These are phyloP conservation scores for Sporophila hypoxantha DNA, from an alignment of 2,113 vertebrate species.

Conservation along the genomic window DNA sequence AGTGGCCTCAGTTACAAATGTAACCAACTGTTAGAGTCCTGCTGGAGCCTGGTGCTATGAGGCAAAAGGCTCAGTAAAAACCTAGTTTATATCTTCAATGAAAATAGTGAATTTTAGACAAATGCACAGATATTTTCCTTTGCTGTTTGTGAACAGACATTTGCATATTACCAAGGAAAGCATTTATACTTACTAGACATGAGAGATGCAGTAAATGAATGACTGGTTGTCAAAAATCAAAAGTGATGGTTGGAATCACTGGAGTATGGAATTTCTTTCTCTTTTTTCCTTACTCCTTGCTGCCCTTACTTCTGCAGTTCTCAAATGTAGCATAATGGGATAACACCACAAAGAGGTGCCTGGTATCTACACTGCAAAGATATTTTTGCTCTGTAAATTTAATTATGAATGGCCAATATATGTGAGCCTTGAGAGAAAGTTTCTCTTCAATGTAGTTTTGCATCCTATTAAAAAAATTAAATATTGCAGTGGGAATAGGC, in stretches of 20 bases:
- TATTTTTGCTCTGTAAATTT: background rate
- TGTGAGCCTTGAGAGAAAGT: background rate
- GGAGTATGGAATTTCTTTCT: background rate
- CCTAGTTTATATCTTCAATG: background rate
- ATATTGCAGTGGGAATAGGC: background rate
- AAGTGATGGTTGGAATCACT: background rate
- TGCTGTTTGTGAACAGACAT: background rate
- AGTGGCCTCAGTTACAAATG: background rate
- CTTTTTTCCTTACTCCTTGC: background rate
- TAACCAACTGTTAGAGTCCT: background rate
- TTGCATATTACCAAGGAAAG: background rate
- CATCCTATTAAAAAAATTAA: background rate
- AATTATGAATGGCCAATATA: background rate
- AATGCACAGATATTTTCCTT: background rate
- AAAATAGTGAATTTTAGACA: background rate
- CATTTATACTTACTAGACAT: background rate
- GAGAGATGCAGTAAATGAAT: background rate
- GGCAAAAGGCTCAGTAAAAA: background rate
- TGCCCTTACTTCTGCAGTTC: background rate
- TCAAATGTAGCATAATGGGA: background rate
- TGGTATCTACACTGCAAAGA: background rate
- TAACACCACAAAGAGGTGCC: background rate
- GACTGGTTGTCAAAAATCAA: background rate
- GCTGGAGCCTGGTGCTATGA: background rate
- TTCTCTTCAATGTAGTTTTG: background rate